Conservation (phyloP, 1,140 invertebrate genomes). For the Rhagoletis zephyria region DNA sequence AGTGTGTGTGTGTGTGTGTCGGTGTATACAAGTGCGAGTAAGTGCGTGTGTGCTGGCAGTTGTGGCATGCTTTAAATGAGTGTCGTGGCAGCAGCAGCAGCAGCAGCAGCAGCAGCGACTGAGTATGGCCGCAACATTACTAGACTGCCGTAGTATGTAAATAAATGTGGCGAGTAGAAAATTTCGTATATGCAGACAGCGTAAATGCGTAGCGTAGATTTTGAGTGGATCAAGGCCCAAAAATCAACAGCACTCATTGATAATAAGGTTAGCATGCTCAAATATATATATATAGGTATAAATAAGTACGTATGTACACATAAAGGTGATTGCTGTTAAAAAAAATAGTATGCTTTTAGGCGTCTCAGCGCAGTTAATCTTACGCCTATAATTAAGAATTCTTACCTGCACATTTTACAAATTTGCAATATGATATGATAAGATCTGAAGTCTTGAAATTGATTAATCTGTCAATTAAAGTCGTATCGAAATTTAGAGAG, state of each 20-base stretch:
- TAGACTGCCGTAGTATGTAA: not conserved
- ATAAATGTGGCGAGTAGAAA: constrained; percentile 38
- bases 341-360: no score
- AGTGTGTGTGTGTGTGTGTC: not conserved
- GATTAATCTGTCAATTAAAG: no score
- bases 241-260: constrained; percentile 8
- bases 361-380: no score
- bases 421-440: no score
- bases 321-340: no score
- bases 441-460: no score
- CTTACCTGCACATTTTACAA: no score
- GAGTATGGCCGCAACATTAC: constrained; percentile 27
- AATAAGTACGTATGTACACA: no score
- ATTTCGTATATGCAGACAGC: not conserved
- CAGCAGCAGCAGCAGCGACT: not conserved
- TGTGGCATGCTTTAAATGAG: constrained; percentile 50
- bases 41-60: not conserved
- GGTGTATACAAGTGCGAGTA: not conserved
- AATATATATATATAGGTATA: no score
- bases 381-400: no score
- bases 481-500: no score
- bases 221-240: not conserved
- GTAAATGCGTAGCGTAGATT: not conserved
- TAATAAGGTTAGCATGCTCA: constrained; percentile 9
- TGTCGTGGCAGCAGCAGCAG: constrained; percentile 1